Percentiles rank a stretch among this genome's conserved stretches.
Conservation (phyloP, 2,888 invertebrate genomes). For the Hydrotaea diabolus region DNA sequence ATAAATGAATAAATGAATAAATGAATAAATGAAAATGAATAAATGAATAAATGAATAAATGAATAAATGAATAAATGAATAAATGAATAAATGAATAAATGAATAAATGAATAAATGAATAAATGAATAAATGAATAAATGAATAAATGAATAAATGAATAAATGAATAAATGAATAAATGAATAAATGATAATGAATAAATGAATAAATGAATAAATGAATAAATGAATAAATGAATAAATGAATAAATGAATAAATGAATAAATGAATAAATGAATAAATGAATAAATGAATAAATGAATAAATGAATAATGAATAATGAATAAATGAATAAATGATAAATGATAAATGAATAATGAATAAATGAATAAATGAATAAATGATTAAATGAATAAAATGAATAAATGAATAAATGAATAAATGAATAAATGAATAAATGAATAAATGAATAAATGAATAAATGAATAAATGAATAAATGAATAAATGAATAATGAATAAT, state of each 20-base stretch:
- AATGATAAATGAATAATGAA: conserved; percentile 1
- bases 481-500: too few species aligned
- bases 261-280: neutral
- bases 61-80: conserved; percentile 10
- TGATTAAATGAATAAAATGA: neutral
- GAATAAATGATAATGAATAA: neutral
- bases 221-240: neutral
- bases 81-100: conserved; percentile 7
- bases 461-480: neutral
- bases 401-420: too few species aligned
- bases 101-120: conserved; percentile 1
- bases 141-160: conserved; percentile 8
- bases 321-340: neutral
- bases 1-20: too few species aligned
- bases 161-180: neutral
- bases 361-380: neutral
- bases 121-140: conserved; percentile 8
- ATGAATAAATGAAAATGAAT: too few species aligned
- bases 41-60: neutral
- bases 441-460: neutral
- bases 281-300: conserved; percentile 3
- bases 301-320: neutral
- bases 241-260: neutral
- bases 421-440: too few species aligned
- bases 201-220: conserved; percentile 4